Conservation (phyloP, 1,140 invertebrate genomes). For the Apolygus lucorum region DNA sequence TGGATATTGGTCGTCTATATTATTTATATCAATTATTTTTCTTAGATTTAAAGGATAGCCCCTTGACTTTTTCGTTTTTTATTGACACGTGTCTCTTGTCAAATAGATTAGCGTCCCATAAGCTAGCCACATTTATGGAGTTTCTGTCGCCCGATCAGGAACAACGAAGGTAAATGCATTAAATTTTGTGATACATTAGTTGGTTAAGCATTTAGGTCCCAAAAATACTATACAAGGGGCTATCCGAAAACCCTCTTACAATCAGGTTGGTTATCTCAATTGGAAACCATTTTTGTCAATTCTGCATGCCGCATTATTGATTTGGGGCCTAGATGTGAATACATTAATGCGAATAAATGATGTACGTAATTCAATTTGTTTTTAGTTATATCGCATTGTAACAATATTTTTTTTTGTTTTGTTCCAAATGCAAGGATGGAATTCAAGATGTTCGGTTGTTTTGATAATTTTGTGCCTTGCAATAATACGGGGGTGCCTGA, state of each 20-base stretch:
- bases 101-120: slow-evolving; percentile 34
- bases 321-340: slow-evolving; percentile 16
- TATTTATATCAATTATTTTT: too few species aligned
- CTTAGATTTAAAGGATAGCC: slow-evolving; percentile 11
- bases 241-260: neutral
- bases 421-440: slow-evolving; percentile 53
- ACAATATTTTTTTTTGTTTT: slow-evolving; percentile 18
- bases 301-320: neutral
- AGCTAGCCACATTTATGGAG: slow-evolving; percentile 35
- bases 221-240: slow-evolving; percentile 10
- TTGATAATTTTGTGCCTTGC: slow-evolving; percentile 73
- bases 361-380: too few species aligned
- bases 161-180: slow-evolving; percentile 33
- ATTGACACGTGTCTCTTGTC: slow-evolving; percentile 26
- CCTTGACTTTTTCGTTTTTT: slow-evolving; percentile 14
- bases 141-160: slow-evolving; percentile 33
- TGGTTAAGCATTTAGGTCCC: slow-evolving; percentile 9
- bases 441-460: slow-evolving; percentile 73
- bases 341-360: too few species aligned
- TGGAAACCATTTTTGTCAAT: too few species aligned
- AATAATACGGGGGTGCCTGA: slow-evolving; percentile 63
- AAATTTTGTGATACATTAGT: neutral
- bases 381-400: neutral
- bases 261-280: too few species aligned
- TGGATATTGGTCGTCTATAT: too few species aligned